Percentiles rank a stretch among this genome's conserved stretches.
These are phyloP conservation scores for Typhlomys cinereus DNA, from an alignment of 2,113 vertebrate species.

Conservation along the genomic window DNA sequence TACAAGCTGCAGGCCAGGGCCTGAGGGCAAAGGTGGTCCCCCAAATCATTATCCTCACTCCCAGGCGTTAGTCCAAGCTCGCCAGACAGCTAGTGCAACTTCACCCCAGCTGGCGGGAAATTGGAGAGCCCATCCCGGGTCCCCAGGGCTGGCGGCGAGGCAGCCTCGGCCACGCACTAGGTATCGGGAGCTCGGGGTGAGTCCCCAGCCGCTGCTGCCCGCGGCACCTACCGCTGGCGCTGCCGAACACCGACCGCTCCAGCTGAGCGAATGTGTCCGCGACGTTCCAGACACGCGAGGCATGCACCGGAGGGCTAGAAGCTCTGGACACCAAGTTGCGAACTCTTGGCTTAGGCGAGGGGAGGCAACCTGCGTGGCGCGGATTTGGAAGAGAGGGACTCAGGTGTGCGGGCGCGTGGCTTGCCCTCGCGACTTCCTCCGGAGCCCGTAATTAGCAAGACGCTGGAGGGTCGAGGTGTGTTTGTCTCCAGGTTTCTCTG, in stretches of 20 bases:
- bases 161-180: slow-evolving; percentile 17
- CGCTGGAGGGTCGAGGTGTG: not conserved
- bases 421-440: not conserved
- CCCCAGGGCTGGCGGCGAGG: not conserved
- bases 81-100: slow-evolving; percentile 48
- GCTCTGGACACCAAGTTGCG: slow-evolving; percentile 44
- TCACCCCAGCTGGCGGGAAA: slow-evolving; percentile 73
- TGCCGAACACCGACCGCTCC: not conserved
- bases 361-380: not conserved
- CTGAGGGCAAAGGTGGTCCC: not conserved
- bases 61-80: not conserved
- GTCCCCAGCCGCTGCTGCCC: not conserved
- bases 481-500: not conserved
- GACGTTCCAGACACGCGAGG: slow-evolving; percentile 36
- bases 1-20: slow-evolving; percentile 30
- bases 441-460: not conserved
- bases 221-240: not conserved
- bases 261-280: not conserved
- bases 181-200: not conserved
- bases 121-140: slow-evolving; percentile 59
- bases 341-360: not conserved
- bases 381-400: not conserved
- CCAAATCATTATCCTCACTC: not conserved
- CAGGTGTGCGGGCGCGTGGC: not conserved
- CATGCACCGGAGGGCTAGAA: slow-evolving; percentile 21